Evolutionary conservation across 2,797 vertebrate species (phyloP).

Genomic region (Erpetoichthys calabaricus): DNA sequence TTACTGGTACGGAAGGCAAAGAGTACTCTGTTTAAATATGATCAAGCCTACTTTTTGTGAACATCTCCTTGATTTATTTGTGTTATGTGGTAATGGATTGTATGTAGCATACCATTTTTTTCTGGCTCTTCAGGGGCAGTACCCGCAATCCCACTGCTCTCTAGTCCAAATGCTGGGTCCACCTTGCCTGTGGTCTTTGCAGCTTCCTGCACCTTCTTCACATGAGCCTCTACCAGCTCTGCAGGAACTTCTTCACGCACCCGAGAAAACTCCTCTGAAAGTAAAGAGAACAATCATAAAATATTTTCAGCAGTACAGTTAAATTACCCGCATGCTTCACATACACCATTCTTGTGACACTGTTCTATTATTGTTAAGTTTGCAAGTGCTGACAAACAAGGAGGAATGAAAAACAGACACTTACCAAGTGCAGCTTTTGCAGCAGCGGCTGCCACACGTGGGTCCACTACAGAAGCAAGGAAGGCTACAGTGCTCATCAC

Average conservation of each 20-base stretch:
- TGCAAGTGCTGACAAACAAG: background rate
- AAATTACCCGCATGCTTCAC: background rate
- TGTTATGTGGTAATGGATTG: too few relatives aligned
- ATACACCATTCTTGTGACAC: background rate
- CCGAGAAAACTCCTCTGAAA: constrained; percentile 88
- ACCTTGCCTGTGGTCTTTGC: constrained; percentile 82
- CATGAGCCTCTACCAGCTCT: constrained; percentile 90
- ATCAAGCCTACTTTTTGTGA: too few relatives aligned
- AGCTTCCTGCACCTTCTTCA: constrained; percentile 90
- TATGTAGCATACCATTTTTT: constrained; percentile 53
- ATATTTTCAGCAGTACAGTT: too few relatives aligned
- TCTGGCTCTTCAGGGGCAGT: constrained; percentile 84
- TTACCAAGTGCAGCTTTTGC: constrained; percentile 81
- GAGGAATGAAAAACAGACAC: constrained; percentile 8
- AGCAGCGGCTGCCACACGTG: constrained; percentile 82
- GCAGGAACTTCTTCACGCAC: constrained; percentile 88
- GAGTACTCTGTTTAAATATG: too few relatives aligned
- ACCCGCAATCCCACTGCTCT: constrained; percentile 91
- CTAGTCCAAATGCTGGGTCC: constrained; percentile 76
- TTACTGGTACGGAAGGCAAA: too few relatives aligned
- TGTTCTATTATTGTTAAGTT: background rate
- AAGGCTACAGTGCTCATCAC: constrained; percentile 97
- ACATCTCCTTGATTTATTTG: too few relatives aligned
- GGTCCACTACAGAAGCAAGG: constrained; percentile 88
- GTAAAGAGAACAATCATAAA: background rate